Base-by-base conservation (phyloP, 2,113 vertebrate species). In the Syngnathoides biaculeatus region DNA sequence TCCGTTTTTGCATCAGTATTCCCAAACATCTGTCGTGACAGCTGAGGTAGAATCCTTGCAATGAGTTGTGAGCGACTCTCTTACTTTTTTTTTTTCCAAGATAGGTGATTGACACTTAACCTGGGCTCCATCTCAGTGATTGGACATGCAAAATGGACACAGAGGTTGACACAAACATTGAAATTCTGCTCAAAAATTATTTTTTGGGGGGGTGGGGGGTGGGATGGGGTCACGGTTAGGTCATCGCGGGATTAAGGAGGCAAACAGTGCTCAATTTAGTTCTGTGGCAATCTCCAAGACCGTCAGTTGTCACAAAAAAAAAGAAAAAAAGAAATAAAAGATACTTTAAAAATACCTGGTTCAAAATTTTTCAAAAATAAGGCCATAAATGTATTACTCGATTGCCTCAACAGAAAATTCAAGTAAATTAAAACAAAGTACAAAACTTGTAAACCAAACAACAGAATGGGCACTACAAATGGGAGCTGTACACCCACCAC, bases 41-140 rank as follows among this genome's bases (percentile, higher is more conserved):
- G 90, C 87, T 92, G 92, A 93, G 92, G 92, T 93, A 93, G 92
- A 92, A 92, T 92, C 91, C 88, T 92, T 91, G 84, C 84, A 85
- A 85, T 79, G 79, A 87, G 83, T 84, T 90, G 85, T 90, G 86
- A 82, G 79, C 87, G 87, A 85, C 84, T 82, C 79, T 50, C 4
- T 35, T 53, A 79, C 78, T 67, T 80, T 47, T 82, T 81, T 68
- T 81, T 71, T 67, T 81, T 81, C 80, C 82, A 75, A 73, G 72
- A 35, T 77, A 76, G 70, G 71, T 85, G 79, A 88, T 87, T 80
- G 76, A 90, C 79, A 89, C 61, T 77, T 71, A 72, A 69, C 77
- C 79, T 85, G 86, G 83, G 88, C 79, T 87, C 86, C 83, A 81
- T 84, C 85, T 85, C 87, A 85, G 85, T 81, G 85, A 88, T 86